phyloP scores from a whole-genome alignment of 2,888 invertebrate genomes.

The Junonia oenone region DNA sequence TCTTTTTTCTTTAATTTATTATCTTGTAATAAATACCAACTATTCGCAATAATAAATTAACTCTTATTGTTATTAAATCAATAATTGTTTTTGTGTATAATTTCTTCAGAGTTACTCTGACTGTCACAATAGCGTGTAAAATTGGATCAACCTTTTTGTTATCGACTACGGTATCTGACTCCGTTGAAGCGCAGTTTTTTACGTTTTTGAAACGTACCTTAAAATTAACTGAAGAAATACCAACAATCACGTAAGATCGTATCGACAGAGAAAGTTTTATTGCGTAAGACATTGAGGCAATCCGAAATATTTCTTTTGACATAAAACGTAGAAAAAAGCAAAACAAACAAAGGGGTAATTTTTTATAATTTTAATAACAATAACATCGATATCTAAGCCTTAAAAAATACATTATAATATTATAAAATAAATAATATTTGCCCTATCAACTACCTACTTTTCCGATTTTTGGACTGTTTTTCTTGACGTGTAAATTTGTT shows the following conservation, averaged over 20 bases:
- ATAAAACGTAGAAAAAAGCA: slow-evolving; percentile 1
- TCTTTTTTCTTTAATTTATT: neutral
- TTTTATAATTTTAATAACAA: slow-evolving; percentile 19
- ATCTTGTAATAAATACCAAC: too few relatives aligned
- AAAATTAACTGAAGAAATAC: slow-evolving; percentile 43
- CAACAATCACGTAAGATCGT: slow-evolving; percentile 63
- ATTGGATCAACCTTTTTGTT: slow-evolving; percentile 47
- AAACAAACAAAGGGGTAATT: neutral
- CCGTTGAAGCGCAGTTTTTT: slow-evolving; percentile 42
- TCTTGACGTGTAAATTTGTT: slow-evolving; percentile 72
- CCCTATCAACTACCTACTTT: slow-evolving; percentile 61
- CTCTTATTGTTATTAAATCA: too few relatives aligned
- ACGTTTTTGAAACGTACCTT: slow-evolving; percentile 37
- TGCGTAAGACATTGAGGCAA: slow-evolving; percentile 40
- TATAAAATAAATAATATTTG: slow-evolving; percentile 42
- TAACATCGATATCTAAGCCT: slow-evolving; percentile 37
- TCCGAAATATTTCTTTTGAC: slow-evolving; percentile 1
- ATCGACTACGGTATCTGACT: slow-evolving; percentile 51
- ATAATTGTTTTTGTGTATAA: slow-evolving; percentile 22
- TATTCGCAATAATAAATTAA: too few relatives aligned
- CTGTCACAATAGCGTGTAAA: slow-evolving; percentile 37
- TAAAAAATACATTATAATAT: slow-evolving; percentile 36
- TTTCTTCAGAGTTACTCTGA: slow-evolving; percentile 33
- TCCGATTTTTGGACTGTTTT: slow-evolving; percentile 59
- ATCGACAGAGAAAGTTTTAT: slow-evolving; percentile 64